Conservation (phyloP, 2,113 vertebrate species). For the Pseudopodoces humilis region DNA sequence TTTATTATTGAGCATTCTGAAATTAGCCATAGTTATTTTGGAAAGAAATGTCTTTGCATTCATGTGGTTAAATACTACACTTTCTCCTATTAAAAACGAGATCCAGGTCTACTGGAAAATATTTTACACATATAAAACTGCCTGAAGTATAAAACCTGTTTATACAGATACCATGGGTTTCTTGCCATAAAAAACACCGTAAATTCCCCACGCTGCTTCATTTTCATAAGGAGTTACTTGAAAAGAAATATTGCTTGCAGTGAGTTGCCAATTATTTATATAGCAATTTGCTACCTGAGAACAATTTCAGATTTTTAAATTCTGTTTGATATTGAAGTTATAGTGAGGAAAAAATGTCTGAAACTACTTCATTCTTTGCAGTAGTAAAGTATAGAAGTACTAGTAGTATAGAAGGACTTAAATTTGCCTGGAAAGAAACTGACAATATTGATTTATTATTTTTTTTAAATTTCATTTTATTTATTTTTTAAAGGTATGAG, state of each 20-base stretch:
- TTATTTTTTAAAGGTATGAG: background rate
- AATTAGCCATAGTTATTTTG: constrained; percentile 52
- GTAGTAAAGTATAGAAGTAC: background rate
- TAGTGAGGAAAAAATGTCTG: background rate
- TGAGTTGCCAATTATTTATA: constrained; percentile 42
- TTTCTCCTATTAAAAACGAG: constrained; percentile 28
- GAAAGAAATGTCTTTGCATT: constrained; percentile 29
- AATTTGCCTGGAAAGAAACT: background rate
- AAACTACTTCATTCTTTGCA: background rate
- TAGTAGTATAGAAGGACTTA: background rate
- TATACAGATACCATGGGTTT: constrained; percentile 13
- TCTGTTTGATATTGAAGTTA: background rate
- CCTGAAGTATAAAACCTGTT: constrained; percentile 54
- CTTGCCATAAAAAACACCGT: constrained; percentile 49
- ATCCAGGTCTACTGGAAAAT: constrained; percentile 10
- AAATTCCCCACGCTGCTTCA: constrained; percentile 35
- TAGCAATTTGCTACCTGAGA: constrained; percentile 43
- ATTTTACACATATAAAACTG: constrained; percentile 28
- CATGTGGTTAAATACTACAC: constrained; percentile 21
- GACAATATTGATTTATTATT: background rate
- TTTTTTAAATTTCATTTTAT: background rate
- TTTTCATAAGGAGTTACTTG: constrained; percentile 47
- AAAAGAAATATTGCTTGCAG: constrained; percentile 9
- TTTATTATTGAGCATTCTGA: constrained; percentile 35
- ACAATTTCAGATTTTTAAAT: background rate